phyloP scores from a whole-genome alignment of 2,113 vertebrate genomes.

The Setophaga petechia region DNA sequence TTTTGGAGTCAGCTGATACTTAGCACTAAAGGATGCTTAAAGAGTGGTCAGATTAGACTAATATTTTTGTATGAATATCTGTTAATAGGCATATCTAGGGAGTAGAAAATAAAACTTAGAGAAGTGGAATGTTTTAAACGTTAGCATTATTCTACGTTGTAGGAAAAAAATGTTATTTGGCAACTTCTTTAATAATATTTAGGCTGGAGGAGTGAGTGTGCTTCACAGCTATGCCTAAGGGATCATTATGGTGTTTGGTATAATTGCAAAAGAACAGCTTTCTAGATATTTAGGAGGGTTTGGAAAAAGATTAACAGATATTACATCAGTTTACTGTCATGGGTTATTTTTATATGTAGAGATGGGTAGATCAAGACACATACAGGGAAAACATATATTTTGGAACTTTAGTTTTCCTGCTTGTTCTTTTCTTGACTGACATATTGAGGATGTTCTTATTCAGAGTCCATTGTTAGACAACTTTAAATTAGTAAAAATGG shows the following conservation, averaged over 20 bases:
- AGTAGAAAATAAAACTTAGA: not conserved
- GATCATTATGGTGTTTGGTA: not conserved
- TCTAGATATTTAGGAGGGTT: not conserved
- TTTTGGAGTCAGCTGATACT: not conserved
- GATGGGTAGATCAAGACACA: not conserved
- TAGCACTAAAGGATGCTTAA: not conserved
- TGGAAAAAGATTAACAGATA: not conserved
- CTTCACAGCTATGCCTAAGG: not conserved
- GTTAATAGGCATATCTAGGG: not conserved
- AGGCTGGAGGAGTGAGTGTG: fast-evolving
- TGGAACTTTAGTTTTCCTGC: not conserved
- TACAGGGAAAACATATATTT: not conserved
- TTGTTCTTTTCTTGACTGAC: not conserved
- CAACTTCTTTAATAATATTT: not conserved
- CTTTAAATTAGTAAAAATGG: not conserved
- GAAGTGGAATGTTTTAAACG: not conserved
- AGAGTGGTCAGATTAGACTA: not conserved
- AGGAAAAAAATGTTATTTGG: not conserved
- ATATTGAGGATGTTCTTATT: not conserved
- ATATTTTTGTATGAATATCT: not conserved
- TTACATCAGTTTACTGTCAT: not conserved
- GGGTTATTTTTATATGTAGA: not conserved
- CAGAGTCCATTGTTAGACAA: not conserved
- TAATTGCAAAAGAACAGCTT: not conserved
- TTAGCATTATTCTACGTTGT: not conserved